Percentiles rank a stretch among this genome's conserved stretches.
These are phyloP conservation scores for Crepidodera aurea DNA, from an alignment of 2,888 invertebrate genomes.

Conservation along the genomic window DNA sequence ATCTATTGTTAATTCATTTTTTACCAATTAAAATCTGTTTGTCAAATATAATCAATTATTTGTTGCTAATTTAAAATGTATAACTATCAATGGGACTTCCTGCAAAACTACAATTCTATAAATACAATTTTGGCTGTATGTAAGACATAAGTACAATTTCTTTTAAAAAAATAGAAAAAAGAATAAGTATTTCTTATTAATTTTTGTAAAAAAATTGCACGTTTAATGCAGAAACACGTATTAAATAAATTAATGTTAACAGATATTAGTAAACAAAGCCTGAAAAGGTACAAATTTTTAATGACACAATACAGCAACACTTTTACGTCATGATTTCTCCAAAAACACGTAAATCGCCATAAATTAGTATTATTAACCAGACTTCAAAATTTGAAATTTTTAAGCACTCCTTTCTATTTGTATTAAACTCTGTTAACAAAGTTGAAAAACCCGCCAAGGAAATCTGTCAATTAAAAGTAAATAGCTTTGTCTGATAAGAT, in stretches of 20 bases:
- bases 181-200: too few species aligned
- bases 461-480: conserved; percentile 19
- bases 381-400: conserved; percentile 11
- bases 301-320: neutral
- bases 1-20: too few species aligned
- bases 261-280: neutral
- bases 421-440: conserved; percentile 13
- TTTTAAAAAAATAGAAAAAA: too few species aligned
- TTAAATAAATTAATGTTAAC: conserved; percentile 1
- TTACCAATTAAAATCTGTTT: too few species aligned
- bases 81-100: too few species aligned
- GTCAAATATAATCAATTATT: too few species aligned
- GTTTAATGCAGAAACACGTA: neutral
- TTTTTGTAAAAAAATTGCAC: too few species aligned
- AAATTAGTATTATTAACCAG: neutral
- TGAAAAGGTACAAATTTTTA: neutral
- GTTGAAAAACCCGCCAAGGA: conserved; percentile 41
- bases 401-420: conserved; percentile 1
- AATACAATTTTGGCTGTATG: too few species aligned
- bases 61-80: too few species aligned
- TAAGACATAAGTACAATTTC: neutral
- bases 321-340: conserved; percentile 9
- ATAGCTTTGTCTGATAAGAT: conserved; percentile 37
- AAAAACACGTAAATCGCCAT: conserved; percentile 1
- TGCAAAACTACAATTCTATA: too few species aligned